phyloP scores from a whole-genome alignment of 2,797 vertebrate species.

The Selene dorsalis region DNA sequence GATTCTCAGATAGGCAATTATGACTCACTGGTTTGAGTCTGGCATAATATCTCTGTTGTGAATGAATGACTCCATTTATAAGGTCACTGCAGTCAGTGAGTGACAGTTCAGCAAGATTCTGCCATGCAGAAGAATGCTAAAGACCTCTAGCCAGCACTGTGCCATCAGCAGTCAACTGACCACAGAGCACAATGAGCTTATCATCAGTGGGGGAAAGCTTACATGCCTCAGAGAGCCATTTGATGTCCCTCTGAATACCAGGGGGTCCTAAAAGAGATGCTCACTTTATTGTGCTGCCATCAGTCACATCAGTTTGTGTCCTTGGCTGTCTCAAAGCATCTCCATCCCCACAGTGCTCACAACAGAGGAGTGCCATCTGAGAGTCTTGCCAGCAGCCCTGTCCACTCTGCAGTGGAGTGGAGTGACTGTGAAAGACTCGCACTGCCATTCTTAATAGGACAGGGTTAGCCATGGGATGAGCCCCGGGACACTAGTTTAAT shows the following conservation, averaged over 20 bases:
- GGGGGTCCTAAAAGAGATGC: constrained; percentile 62
- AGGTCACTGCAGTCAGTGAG: constrained; percentile 52
- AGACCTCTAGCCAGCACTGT: constrained; percentile 42
- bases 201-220: constrained; percentile 62
- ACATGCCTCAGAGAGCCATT: constrained; percentile 69
- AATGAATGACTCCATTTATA: constrained; percentile 39
- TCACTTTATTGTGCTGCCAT: constrained; percentile 82
- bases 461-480: constrained; percentile 75
- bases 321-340: constrained; percentile 70
- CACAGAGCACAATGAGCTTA: constrained; percentile 62
- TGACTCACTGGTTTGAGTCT: constrained; percentile 26
- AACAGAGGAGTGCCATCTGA: constrained; percentile 65
- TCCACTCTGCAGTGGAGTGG: constrained; percentile 62
- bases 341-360: constrained; percentile 53
- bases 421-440: constrained; percentile 69
- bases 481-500: constrained; percentile 75
- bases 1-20: constrained; percentile 31
- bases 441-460: constrained; percentile 76
- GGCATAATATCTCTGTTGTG: constrained; percentile 35
- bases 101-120: constrained; percentile 46
- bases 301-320: constrained; percentile 80
- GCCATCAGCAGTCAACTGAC: constrained; percentile 57
- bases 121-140: constrained; percentile 54
- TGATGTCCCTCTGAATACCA: constrained; percentile 62
- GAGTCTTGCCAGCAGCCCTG: constrained; percentile 63